Percentiles rank a stretch among this genome's conserved stretches.
phyloP scores from a whole-genome alignment of 2,888 invertebrate species.

The Lycaena phlaeas region DNA sequence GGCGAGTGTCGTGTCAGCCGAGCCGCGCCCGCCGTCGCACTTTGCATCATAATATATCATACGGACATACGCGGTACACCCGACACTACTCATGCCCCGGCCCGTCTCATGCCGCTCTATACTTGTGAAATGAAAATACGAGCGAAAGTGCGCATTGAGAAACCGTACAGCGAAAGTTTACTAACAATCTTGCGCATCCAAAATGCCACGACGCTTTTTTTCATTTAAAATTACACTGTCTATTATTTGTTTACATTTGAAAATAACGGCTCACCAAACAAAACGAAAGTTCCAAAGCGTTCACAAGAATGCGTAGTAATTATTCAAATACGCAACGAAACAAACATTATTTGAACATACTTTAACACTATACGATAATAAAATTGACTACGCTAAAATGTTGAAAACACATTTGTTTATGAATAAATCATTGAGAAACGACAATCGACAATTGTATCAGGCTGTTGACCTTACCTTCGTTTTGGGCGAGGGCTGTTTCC shows the following conservation, averaged over 20 bases:
- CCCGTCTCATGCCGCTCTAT: neutral
- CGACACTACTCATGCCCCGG: slow-evolving; percentile 16
- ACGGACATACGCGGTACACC: slow-evolving; percentile 22
- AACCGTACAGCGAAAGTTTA: slow-evolving; percentile 45
- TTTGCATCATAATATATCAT: slow-evolving; percentile 25
- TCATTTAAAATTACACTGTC: neutral
- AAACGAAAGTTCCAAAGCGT: too few relatives aligned
- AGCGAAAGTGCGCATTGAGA: slow-evolving; percentile 45
- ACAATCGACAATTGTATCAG: slow-evolving; percentile 25
- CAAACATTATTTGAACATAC: too few relatives aligned
- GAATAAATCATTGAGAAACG: slow-evolving; percentile 9
- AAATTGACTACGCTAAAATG: neutral
- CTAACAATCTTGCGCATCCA: slow-evolving; percentile 24
- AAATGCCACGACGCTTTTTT: slow-evolving; percentile 17
- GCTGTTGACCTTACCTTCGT: slow-evolving; percentile 68
- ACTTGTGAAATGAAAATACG: slow-evolving; percentile 24
- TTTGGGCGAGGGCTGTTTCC: slow-evolving; percentile 70
- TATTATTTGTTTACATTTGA: slow-evolving; percentile 1
- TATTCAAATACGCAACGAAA: neutral
- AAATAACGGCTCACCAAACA: neutral
- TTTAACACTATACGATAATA: neutral
- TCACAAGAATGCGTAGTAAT: neutral
- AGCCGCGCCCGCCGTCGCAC: slow-evolving; percentile 29
- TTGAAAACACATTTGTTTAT: neutral
- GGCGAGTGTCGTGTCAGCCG: slow-evolving; percentile 42